These are phyloP conservation scores for Drosophila eohydei DNA, from an alignment of 2,888 invertebrate species.

Conservation along the genomic window DNA sequence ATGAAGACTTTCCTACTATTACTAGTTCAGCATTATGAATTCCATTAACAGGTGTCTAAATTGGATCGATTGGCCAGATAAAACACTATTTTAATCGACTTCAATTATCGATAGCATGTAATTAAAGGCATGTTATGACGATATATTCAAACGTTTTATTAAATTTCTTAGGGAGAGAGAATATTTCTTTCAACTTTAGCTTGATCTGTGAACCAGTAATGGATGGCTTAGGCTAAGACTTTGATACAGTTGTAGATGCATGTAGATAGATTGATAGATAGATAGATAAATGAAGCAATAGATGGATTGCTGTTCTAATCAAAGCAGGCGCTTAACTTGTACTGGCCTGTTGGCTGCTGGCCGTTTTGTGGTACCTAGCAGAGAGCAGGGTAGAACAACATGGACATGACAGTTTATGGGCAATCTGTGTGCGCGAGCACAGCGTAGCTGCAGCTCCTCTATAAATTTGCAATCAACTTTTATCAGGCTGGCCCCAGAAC, in stretches of 20 bases:
- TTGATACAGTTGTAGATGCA: slow-evolving; percentile 15
- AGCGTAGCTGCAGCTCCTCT: slow-evolving; percentile 50
- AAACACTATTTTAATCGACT: neutral
- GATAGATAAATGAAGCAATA: slow-evolving; percentile 29
- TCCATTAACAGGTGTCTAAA: neutral
- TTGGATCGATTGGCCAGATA: neutral
- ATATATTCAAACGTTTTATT: slow-evolving; percentile 2
- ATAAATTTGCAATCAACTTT: slow-evolving; percentile 81
- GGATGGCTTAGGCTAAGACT: neutral
- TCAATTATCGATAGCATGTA: neutral
- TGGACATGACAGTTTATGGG: slow-evolving; percentile 69
- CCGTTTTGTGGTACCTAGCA: slow-evolving; percentile 4
- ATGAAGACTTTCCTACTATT: neutral
- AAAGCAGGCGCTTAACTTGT: slow-evolving; percentile 53
- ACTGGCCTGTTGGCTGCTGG: slow-evolving; percentile 23
- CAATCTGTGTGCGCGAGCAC: slow-evolving; percentile 53
- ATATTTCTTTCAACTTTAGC: neutral
- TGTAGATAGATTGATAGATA: slow-evolving; percentile 16
- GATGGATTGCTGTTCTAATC: slow-evolving; percentile 51
- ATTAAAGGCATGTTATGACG: neutral
- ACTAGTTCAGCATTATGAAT: neutral
- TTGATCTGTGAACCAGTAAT: neutral
- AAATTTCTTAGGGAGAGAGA: neutral
- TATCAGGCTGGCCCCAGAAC: slow-evolving; percentile 73
- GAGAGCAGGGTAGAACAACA: slow-evolving; percentile 9